phyloP scores from a whole-genome alignment of 2,113 vertebrate genomes.

The Albula goreensis region DNA sequence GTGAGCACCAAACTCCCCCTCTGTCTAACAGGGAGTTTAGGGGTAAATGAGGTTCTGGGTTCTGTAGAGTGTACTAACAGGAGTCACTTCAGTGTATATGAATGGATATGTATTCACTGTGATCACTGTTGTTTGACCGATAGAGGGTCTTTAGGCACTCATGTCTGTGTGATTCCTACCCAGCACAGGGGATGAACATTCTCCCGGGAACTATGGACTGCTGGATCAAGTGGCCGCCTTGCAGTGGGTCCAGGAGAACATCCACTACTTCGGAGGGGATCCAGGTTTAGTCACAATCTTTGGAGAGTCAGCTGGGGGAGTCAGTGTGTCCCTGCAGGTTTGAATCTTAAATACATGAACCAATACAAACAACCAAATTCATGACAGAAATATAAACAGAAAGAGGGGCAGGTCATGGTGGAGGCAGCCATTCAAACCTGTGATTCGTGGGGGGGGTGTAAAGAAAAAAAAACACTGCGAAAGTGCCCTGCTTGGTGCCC shows the following conservation, averaged over 20 bases:
- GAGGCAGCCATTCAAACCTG: too few species aligned
- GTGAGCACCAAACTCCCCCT: conserved; percentile 49
- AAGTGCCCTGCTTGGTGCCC: too few species aligned
- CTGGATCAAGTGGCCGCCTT: conserved; percentile 86
- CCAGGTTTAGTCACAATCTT: conserved; percentile 79
- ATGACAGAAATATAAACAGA: neutral
- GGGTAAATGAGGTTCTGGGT: neutral
- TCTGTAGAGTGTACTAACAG: neutral
- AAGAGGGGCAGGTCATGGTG: too few species aligned
- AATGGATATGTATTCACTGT: neutral
- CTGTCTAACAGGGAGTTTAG: neutral
- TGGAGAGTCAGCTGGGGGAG: conserved; percentile 83
- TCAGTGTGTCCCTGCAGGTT: conserved; percentile 81
- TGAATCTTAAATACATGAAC: conserved; percentile 21
- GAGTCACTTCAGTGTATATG: neutral
- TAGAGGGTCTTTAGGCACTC: neutral
- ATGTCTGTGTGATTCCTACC: conserved; percentile 7
- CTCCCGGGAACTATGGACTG: conserved; percentile 80
- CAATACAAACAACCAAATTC: neutral
- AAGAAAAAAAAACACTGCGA: too few species aligned
- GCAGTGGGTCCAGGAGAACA: conserved; percentile 84
- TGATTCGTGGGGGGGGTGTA: too few species aligned
- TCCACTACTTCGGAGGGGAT: conserved; percentile 82
- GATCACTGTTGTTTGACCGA: neutral
- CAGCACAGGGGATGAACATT: conserved; percentile 82